Evolutionary conservation across 2,113 vertebrate species (phyloP), one percentile per base, ranked within the genome.

Genomic region (Fregata magnificens): DNA sequence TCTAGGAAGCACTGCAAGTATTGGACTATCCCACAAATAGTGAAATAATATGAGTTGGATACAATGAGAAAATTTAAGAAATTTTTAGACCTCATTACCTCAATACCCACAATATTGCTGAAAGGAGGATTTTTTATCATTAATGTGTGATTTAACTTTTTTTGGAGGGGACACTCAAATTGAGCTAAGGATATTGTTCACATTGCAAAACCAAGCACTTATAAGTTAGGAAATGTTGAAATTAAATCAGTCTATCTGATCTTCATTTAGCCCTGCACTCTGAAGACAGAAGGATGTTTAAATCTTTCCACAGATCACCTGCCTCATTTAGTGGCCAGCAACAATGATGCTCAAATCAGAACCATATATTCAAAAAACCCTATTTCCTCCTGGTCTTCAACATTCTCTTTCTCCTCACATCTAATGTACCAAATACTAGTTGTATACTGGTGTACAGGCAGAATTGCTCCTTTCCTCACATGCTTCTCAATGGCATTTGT

Each of bases 361-460:
- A 47, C 8, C 1, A 20, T n/a, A 18, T 65, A 38, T 66, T 49
- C 1, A 15, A 45, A 79, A 62, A 56, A 13, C 0, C 0, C 1
- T 29, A 0, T 63, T 86, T 88, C 63, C 13, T 36, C 19, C 66
- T 38, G 13, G 11, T 16, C 29, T 65, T 90, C 42, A 86, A 14
- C 9, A 14, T 83, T 56, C 4, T 55, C 11, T 77, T 91, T 83
- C 16, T 65, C 31, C 26, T 91, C 22, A n/a, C 22, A n/a, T 40
- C 22, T 53, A 11, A 53, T 58, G 16, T 59, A 17, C 10, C 29
- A 77, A 86, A 59, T 50, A n/a, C 20, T 74, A 7, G 11, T 70
- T 73, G 20, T 53, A 36, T 32, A 40, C 19, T 45, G 49, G 6
- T 47, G 26, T 76, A 50, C 20, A 59, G 61, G 49, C 17, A 94